Evolutionary conservation across 92 coral and sea anemone genomes (phyloP), one percentile per base, ranked within the genome.

Genomic region (Palythoa grandis): DNA sequence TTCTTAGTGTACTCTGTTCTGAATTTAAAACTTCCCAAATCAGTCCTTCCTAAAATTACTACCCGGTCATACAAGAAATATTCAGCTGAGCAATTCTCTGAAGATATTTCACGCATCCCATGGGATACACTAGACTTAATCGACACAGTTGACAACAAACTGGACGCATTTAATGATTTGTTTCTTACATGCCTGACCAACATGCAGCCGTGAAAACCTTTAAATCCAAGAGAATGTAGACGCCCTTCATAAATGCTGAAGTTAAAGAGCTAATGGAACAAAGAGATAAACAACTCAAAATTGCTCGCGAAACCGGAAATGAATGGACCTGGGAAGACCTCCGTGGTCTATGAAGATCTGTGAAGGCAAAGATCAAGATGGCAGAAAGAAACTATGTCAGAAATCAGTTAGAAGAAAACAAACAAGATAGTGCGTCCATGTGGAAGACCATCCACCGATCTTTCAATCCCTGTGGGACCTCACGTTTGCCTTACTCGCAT

Each of bases 401-500:
- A 24, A 54, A 86, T n/a, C 85, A 90, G 76, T 86, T 82, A 2
- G 67, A 7, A 16, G 74, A 22, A 56, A 65, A 82, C 71, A 86
- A 75, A 50, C 79, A 24, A 15, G 89, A 89, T 74, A 87, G 74
- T 65, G 29, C 92, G 50, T 83, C 91, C 39, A 84, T 92, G 3
- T 89, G 92, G 91, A 89, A 92, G 61, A 87, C 92, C 15, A 80
- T 89, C 15, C 92, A 86, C 50, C 65, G 89, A 29, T 87, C 87
- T 83, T 65, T 92, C 11, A 83, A 83, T 24, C 72, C 86, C 60
- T 65, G 71, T 43, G 72, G 86, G 9, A 22, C 37, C 17, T 47
- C 82, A 52, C 17, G 20, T 61, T 58, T 75, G 11, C 61, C 82
- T 8, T 88, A 72, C 54, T 77, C 92, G 2, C 72, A 84, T 11